Conservation (phyloP, 30 jellyfish, hydroid and myxozoan genomes). For the Hydractinia echinata region DNA sequence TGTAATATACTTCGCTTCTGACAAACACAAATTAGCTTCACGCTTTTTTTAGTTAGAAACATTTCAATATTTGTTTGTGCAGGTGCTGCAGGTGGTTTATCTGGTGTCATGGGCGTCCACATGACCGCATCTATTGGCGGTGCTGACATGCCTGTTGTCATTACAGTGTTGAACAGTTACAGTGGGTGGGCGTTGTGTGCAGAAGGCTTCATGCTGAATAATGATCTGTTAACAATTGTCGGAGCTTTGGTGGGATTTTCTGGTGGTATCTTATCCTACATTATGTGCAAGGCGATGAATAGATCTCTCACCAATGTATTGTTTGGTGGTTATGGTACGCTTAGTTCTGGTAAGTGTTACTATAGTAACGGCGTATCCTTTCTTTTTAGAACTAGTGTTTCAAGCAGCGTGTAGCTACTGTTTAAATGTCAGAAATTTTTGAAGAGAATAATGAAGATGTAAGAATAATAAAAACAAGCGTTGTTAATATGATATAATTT, state of each 20-base stretch:
- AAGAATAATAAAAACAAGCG: background rate
- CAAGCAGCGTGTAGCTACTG: too few relatives aligned
- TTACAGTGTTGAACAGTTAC: slow-evolving; percentile 94
- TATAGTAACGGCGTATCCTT: too few relatives aligned
- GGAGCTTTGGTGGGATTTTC: slow-evolving; percentile 98
- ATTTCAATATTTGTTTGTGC: background rate
- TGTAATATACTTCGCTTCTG: too few relatives aligned
- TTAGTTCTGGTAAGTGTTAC: slow-evolving; percentile 61
- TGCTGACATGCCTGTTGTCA: slow-evolving; percentile 99
- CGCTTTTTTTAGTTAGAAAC: background rate
- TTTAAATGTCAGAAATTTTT: background rate
- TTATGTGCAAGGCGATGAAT: slow-evolving; percentile 97
- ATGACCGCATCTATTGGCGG: slow-evolving; percentile 99
- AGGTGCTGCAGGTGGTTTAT: slow-evolving; percentile 92
- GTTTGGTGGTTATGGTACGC: slow-evolving; percentile 95
- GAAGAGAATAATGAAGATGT: too few relatives aligned
- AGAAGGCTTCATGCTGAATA: slow-evolving; percentile 92
- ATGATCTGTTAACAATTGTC: slow-evolving; percentile 84
- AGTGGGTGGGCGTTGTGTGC: slow-evolving; percentile 99
- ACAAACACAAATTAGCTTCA: background rate
- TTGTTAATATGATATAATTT: background rate
- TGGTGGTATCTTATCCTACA: slow-evolving; percentile 89
- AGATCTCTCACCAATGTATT: slow-evolving; percentile 81
- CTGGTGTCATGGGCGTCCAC: slow-evolving; percentile 93
- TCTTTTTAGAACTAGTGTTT: too few relatives aligned